Percentiles rank a stretch among this genome's conserved stretches.
Conservation (phyloP, 2,888 invertebrate species). For the Anoncus sp. region DNA sequence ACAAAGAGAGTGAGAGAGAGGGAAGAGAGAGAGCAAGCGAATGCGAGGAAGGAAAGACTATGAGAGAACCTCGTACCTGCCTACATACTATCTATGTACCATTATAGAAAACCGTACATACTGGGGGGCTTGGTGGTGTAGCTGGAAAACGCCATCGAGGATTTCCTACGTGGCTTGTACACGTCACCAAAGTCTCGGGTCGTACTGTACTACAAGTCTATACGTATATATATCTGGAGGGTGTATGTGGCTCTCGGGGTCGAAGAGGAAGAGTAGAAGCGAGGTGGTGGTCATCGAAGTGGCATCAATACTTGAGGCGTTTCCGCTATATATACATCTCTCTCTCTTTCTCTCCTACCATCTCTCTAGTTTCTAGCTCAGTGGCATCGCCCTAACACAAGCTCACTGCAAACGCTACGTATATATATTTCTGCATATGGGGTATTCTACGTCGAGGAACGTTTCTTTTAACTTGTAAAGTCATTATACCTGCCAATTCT, state of each 20-base stretch:
- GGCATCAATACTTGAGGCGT: slow-evolving; percentile 78
- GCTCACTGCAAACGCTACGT: slow-evolving; percentile 20
- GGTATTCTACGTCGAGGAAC: too few relatives aligned
- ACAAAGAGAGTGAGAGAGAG: neutral
- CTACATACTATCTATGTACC: slow-evolving; percentile 47
- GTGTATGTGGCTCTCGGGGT: slow-evolving; percentile 43
- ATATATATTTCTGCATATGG: slow-evolving; percentile 18
- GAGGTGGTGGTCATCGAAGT: slow-evolving; percentile 73
- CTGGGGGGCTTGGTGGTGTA: slow-evolving; percentile 42
- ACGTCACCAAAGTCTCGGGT: slow-evolving; percentile 40
- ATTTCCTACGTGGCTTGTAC: slow-evolving; percentile 47
- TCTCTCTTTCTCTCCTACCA: slow-evolving; percentile 58
- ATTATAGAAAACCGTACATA: slow-evolving; percentile 38
- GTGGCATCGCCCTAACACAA: slow-evolving; percentile 51
- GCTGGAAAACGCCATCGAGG: slow-evolving; percentile 48
- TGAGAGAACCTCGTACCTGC: slow-evolving; percentile 54
- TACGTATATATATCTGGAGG: slow-evolving; percentile 27
- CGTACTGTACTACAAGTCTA: slow-evolving; percentile 1
- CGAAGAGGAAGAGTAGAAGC: slow-evolving; percentile 54
- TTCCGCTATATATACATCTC: too few relatives aligned
- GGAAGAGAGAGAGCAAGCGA: slow-evolving; percentile 26
- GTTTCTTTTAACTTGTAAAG: too few relatives aligned
- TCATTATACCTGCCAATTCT: too few relatives aligned
- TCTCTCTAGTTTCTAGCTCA: slow-evolving; percentile 41
- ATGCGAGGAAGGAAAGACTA: slow-evolving; percentile 25